Evolutionary conservation across 37 sponge, comb jelly and placozoan genomes (phyloP), one percentile per base, ranked within the genome.

Genomic region (Halichondria panicea): DNA sequence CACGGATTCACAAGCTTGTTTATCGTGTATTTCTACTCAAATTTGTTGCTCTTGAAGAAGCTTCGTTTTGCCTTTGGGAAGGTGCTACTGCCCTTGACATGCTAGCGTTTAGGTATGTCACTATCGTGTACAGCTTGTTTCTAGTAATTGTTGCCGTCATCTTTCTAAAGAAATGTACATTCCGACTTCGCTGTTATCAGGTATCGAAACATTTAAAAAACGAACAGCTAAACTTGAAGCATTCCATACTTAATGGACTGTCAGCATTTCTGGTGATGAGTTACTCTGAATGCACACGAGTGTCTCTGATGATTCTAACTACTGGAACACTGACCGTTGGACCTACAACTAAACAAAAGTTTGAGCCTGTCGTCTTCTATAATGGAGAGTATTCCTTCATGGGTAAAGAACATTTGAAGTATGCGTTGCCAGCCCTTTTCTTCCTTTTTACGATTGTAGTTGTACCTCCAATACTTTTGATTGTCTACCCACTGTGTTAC

Each of bases 41-140:
- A 32, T 84, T 84, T 66, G 76, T 84, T 43, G 21, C 19, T 32
- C 3, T 70, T 32, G 72, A 84, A 11, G 1, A 28, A 0, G 53
- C 77, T 18, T 84, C 85, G 27, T 84, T 77, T 56, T 84, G 85
- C 46, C 38, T 76, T 13, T 84, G 77, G 77, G 42, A 70, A 22
- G 72, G 72, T 43, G 77, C 77, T 33, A 42, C 70, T 43, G 71
- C 62, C 2, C 59, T 84, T 2, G 85, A 76, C n/a, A 43, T 77
- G 27, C 36, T 76, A 3, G 63, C 78, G 7, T 69, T 84, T 34
- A 76, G 71, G 25, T 84, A 77, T 48, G 77, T 70, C 39, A 76
- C 85, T 35, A n/a, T 42, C 27, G 22, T 40, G 0, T 71, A 70
- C 32, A 66, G 53, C 12, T n/a, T 81, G 0, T 28, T 81, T 13